Base-by-base conservation (phyloP, 2,888 invertebrate species). In the Allolobophora icterica region DNA sequence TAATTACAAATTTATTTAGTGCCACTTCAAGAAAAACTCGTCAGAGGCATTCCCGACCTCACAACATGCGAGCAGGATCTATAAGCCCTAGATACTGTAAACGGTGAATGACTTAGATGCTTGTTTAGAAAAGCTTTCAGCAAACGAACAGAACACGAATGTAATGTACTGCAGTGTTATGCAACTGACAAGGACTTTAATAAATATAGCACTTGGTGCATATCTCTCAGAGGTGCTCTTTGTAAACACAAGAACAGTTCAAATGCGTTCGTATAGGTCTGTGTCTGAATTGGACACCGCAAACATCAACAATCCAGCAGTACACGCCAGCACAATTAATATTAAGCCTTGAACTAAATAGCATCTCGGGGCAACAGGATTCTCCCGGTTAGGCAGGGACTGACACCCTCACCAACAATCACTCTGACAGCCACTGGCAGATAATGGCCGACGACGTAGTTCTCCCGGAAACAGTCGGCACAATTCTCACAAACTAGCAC, bases 281-380 rank as follows among this genome's bases (percentile, higher is more conserved):
- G 3, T n/a, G n/a, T n/a, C 71, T 13, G 71, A 71, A 30, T n/a
- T 71, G 71, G 71, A 71, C n/a, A n/a, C n/a, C n/a, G 17, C 71
- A 30, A 8, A 4, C n/a, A 71, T 71, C 30, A 71, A n/a, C 15
- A 71, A n/a, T 1, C 4, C n/a, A 71, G 13, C 71, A 30, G 71
- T n/a, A 71, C 30, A 71, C 21, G 24, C 52, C 21, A 52, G n/a
- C 30, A 21, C 5, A 71, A 71, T 71, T 71, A 71, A n/a, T n/a
- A n/a, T n/a, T 8, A 71, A 71, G n/a, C 71, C 71, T 71, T 71
- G 71, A 71, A n/a, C 71, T 71, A 71, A 71, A 71, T n/a, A 71
- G 71, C 71, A 71, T 71, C 71, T 71, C 71, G 30, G 71, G 30
- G 71, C n/a, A 71, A 71, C 71, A 71, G 71, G 71, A 71, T 71